Evolutionary conservation across 2,797 vertebrate species (phyloP), one percentile per base, ranked within the genome.

Genomic region (Glyptemys insculpta): DNA sequence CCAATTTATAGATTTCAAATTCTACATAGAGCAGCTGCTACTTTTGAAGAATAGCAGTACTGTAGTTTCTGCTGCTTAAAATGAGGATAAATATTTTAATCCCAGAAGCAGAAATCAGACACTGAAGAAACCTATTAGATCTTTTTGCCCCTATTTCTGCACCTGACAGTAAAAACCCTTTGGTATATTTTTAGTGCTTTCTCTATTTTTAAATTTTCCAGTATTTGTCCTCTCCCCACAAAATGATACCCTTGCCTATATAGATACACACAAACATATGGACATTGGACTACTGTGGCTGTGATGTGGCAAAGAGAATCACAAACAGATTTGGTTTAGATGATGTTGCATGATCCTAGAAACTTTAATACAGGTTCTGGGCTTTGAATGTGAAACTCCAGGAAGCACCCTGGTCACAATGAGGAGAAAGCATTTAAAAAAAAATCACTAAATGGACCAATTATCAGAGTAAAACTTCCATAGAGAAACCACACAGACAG

Each of bases 191-290:
- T 37, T 68, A n/a, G 62, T 18, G 34, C 15, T 65, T n/a, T 16
- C 31, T 62, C 59, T 65, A 68, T 27, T 27, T 25, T 47, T 76
- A 76, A 23, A 1, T 0, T 4, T 15, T 41, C 31, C 52, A 6
- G 8, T 79, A 15, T 57, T 52, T 19, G 41, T 49, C 27, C 34
- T 37, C 85, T 76, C 41, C 59, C 62, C 47, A 53, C 41, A 10
- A 65, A 65, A 81, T 11, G 53, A 56, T 0, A 0, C 0, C 2
- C 10, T 34, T 34, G 54, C 47, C 53, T 27, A 37, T 37, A 65
- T 19, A 68, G 62, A 19, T 72, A 23, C 65, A 72, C n/a, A 72
- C 29, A 31, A 7, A 34, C 0, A 0, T 0, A 5, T 5, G 27
- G 1, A 23, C 72, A 18, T 23, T 37, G 16, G 76, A 12, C 15